A percentile compares a stretch with the other conserved stretches of the same genome.
phyloP scores from a whole-genome alignment of 2,888 invertebrate species.

The Brachyopa scutellaris region DNA sequence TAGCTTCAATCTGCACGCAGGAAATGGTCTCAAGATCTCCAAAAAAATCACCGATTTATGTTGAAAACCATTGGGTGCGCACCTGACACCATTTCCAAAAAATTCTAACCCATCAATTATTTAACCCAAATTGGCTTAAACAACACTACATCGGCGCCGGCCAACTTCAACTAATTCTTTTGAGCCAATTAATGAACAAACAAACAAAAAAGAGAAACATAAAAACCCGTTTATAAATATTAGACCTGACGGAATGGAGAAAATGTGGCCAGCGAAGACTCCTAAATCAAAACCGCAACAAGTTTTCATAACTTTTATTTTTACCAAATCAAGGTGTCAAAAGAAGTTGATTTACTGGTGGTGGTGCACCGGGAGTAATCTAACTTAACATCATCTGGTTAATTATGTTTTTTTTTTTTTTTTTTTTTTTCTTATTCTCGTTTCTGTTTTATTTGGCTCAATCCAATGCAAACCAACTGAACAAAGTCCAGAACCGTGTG shows the following conservation, averaged over 20 bases:
- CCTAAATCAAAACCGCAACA: slow-evolving; percentile 18
- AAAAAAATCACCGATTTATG: no score
- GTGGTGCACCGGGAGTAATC: background rate
- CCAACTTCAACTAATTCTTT: background rate
- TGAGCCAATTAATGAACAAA: background rate
- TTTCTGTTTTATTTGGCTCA: background rate
- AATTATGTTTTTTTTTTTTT: background rate
- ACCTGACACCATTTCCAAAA: no score
- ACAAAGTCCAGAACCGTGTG: slow-evolving; percentile 3
- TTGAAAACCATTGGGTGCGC: no score
- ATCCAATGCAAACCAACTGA: background rate
- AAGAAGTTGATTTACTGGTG: slow-evolving; percentile 4
- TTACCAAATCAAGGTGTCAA: slow-evolving; percentile 25
- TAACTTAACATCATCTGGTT: background rate
- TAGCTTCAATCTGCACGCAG: no score
- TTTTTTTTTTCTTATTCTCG: no score
- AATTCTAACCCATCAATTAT: no score
- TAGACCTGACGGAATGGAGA: slow-evolving; percentile 13
- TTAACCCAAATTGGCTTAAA: no score
- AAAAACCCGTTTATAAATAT: background rate
- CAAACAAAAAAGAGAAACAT: background rate
- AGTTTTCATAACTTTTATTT: slow-evolving; percentile 6
- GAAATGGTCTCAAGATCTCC: no score
- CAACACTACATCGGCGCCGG: background rate
- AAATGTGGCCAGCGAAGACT: slow-evolving; percentile 30